Evolutionary conservation across 2,888 invertebrate species (phyloP).

Genomic region (Cerceris rybyensis): DNA sequence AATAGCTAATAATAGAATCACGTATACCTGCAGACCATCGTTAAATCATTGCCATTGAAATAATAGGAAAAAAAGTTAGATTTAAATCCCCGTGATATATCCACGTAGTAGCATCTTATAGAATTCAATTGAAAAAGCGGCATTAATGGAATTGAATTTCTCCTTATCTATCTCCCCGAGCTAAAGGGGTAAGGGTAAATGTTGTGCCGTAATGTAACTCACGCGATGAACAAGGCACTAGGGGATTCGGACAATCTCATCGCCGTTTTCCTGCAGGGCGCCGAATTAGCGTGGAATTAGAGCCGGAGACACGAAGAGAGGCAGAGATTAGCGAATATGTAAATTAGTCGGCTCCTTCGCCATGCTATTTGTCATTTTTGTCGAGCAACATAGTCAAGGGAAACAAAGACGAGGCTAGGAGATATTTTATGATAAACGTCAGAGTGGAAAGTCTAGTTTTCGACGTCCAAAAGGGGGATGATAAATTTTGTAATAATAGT

Average conservation of each 20-base stretch:
- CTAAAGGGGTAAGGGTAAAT: conserved; percentile 32
- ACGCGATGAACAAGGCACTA: conserved; percentile 38
- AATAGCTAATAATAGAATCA: too few species aligned
- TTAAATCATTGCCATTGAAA: background rate
- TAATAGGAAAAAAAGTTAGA: background rate
- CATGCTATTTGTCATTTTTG: conserved; percentile 75
- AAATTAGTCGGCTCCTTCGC: conserved; percentile 71
- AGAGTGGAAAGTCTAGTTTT: conserved; percentile 17
- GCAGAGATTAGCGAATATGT: conserved; percentile 72
- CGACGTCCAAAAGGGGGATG: conserved; percentile 7
- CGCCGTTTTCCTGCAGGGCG: conserved; percentile 59
- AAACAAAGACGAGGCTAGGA: conserved; percentile 18
- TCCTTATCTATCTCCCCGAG: conserved; percentile 12
- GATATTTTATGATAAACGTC: conserved; percentile 24
- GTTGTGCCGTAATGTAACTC: conserved; percentile 45
- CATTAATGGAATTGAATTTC: conserved; percentile 28
- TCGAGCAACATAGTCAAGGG: conserved; percentile 40
- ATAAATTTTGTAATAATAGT: conserved; percentile 20
- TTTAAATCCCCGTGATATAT: background rate
- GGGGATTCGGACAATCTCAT: conserved; percentile 64
- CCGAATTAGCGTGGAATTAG: conserved; percentile 66
- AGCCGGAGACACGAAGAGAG: conserved; percentile 55
- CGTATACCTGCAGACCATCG: too few species aligned
- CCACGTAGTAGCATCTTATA: background rate
- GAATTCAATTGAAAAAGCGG: conserved; percentile 19